A percentile compares a stretch with the other conserved stretches of the same genome.
These are phyloP conservation scores for Acronicta psi DNA, from an alignment of 2,888 invertebrate species.

Conservation along the genomic window DNA sequence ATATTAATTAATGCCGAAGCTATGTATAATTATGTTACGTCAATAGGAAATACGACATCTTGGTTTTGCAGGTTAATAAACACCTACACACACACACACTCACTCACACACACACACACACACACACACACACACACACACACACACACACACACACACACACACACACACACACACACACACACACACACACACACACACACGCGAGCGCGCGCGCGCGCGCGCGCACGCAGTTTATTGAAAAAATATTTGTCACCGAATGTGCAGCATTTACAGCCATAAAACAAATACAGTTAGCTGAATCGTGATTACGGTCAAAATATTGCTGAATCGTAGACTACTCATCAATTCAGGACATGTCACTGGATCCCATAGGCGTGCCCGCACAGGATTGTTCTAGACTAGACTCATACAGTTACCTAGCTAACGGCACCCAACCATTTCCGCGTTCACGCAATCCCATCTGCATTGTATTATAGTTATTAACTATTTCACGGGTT, in stretches of 20 bases:
- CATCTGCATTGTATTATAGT: conserved; percentile 70
- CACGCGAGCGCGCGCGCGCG: too few relatives aligned
- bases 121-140: conserved; percentile 15
- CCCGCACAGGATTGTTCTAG: conserved; percentile 85
- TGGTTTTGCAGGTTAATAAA: conserved; percentile 23
- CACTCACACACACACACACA: conserved; percentile 18
- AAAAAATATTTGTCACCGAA: neutral
- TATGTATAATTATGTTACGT: conserved; percentile 35
- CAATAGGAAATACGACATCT: conserved; percentile 36
- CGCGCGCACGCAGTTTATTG: conserved; percentile 19
- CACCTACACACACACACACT: conserved; percentile 16
- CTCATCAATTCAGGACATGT: conserved; percentile 84
- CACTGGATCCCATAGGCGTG: conserved; percentile 75
- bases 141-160: conserved; percentile 15
- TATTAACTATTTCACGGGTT: conserved; percentile 51
- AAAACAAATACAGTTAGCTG: conserved; percentile 23
- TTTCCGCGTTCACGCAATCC: conserved; percentile 83
- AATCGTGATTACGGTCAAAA: conserved; percentile 40
- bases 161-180: conserved; percentile 15
- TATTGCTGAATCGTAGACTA: conserved; percentile 38
- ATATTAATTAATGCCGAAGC: conserved; percentile 19
- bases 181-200: conserved; percentile 15
- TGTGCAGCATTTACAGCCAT: neutral
- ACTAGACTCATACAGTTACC: conserved; percentile 83
- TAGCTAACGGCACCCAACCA: conserved; percentile 80